Base-by-base conservation (phyloP, 2,888 invertebrate genomes). In the Furcula furcula region DNA sequence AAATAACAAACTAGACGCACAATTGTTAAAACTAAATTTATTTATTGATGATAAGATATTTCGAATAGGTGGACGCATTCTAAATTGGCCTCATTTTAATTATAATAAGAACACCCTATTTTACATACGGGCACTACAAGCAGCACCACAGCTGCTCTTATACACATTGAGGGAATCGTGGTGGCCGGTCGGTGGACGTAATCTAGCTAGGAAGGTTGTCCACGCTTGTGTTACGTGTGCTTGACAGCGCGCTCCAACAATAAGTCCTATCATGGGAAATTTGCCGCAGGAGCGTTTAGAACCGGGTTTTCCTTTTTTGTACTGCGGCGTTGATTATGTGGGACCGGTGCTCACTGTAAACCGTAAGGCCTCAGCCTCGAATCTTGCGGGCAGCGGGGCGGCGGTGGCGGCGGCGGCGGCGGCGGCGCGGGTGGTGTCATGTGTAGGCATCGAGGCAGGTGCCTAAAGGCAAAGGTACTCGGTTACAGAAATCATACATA, bases 331-430 rank as follows among this genome's bases (percentile, higher is more conserved):
- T 2, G 52, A 55, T 9, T 53, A 53, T 20, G 48, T 48, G 0
- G 56, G 56, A 0, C 56, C 55, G n/a, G 36, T 55, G 7, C 16
- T 40, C 11, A 38, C 42, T 11, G 15, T 45, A 1, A 47, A 50
- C 26, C 23, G 33, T 0, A 31, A 34, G 16, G n/a, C n/a, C n/a
- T n/a, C n/a, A n/a, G n/a, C n/a, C n/a, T n/a, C n/a, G n/a, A n/a
- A n/a, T n/a, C n/a, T n/a, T n/a, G n/a, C n/a, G n/a, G n/a, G n/a
- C n/a, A n/a, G n/a, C n/a, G n/a, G n/a, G n/a, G n/a, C n/a, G 38
- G n/a, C n/a, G n/a, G n/a, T n/a, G n/a, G n/a, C n/a, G n/a, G n/a
- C n/a, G n/a, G n/a, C n/a, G n/a, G n/a, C n/a, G n/a, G n/a, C n/a
- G n/a, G n/a, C n/a, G n/a, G n/a, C n/a, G n/a, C n/a, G n/a, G n/a